Evolutionary conservation across 23 tunicate species (phyloP).

Genomic region (Halocynthia roretzi): DNA sequence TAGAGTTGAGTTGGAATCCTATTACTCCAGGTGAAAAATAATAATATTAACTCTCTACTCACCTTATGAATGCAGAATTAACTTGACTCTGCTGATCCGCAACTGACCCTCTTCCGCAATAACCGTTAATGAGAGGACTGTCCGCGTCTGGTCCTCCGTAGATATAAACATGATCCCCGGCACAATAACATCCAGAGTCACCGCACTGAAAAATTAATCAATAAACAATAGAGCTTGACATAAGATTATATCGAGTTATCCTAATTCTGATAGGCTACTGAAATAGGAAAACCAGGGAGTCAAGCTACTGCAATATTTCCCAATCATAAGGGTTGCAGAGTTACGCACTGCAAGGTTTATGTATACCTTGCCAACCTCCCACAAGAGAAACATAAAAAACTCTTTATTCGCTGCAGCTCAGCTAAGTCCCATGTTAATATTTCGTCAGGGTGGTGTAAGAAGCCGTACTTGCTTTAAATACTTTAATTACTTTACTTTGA

Average conservation of each 20-base stretch:
- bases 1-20: no score
- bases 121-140: constrained; percentile 24
- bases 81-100: constrained; percentile 36
- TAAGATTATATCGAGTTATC: not conserved
- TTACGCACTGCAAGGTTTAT: no score
- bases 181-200: constrained; percentile 50
- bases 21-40: no score
- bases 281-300: not conserved
- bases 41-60: no score
- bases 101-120: constrained; percentile 66
- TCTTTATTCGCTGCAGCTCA: no score
- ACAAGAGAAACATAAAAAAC: no score
- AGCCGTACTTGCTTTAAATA: no score
- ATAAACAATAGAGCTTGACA: not conserved
- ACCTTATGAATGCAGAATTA: constrained; percentile 73
- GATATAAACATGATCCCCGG: constrained; percentile 40
- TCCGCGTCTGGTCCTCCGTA: constrained; percentile 47
- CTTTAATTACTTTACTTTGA: no score
- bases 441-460: no score
- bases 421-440: no score
- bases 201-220: constrained; percentile 20
- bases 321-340: not conserved
- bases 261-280: not conserved
- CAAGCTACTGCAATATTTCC: not conserved
- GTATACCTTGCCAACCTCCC: no score